phyloP scores from a whole-genome alignment of 2,888 invertebrate species.

The Caenorhabditis doughertyi region DNA sequence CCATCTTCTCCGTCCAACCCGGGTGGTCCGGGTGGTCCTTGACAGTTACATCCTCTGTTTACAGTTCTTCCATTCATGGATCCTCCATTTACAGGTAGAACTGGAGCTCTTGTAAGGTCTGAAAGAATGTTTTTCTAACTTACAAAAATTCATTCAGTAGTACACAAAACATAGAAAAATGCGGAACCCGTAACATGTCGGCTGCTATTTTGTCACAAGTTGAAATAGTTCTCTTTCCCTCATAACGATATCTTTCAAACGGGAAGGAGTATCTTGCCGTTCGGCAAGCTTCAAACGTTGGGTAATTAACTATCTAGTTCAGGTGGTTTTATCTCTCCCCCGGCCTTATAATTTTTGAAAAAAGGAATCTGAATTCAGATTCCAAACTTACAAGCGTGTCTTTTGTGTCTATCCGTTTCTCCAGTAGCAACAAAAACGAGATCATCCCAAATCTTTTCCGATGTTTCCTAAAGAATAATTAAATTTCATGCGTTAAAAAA shows the following conservation, averaged over 20 bases:
- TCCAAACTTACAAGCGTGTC: slow-evolving; percentile 58
- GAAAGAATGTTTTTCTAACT: neutral
- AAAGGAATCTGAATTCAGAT: neutral
- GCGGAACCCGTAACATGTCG: slow-evolving; percentile 19
- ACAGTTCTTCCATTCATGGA: slow-evolving; percentile 16
- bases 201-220: neutral
- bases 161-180: neutral
- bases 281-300: neutral
- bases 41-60: slow-evolving; percentile 46
- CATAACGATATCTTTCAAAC: neutral
- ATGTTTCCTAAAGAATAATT: slow-evolving; percentile 45
- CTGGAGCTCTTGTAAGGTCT: slow-evolving; percentile 57
- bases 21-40: slow-evolving; percentile 61
- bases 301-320: neutral
- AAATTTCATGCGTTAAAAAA: neutral
- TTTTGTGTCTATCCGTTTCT: slow-evolving; percentile 57
- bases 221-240: neutral
- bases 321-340: neutral
- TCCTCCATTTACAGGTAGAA: slow-evolving; percentile 46
- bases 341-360: slow-evolving; percentile 20
- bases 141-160: neutral
- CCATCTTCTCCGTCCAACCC: slow-evolving; percentile 57
- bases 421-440: slow-evolving; percentile 56
- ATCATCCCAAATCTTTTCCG: slow-evolving; percentile 62
- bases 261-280: slow-evolving; percentile 1